Conservation (phyloP, 2,888 invertebrate species). For the Yponomeuta sedellus region DNA sequence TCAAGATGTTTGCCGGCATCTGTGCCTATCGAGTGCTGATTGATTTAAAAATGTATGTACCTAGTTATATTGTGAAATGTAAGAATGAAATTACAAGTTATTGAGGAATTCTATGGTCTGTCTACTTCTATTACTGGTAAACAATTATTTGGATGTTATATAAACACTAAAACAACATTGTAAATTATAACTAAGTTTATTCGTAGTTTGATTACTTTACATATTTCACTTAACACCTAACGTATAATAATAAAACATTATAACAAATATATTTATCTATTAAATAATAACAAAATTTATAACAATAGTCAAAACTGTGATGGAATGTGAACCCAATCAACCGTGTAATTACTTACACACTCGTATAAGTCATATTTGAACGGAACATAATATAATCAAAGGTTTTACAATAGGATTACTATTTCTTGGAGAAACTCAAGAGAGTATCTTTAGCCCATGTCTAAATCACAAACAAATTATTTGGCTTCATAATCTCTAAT, state of each 20-base stretch:
- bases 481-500: background rate
- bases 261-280: slow-evolving; percentile 12
- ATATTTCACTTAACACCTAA: slow-evolving; percentile 3
- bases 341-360: background rate
- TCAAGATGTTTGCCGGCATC: no score
- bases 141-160: background rate
- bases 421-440: background rate
- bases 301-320: background rate
- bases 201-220: slow-evolving; percentile 9
- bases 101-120: background rate
- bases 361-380: background rate
- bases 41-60: no score
- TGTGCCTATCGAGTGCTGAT: no score
- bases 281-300: slow-evolving; percentile 7
- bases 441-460: background rate
- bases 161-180: slow-evolving; percentile 8
- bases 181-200: slow-evolving; percentile 12
- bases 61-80: background rate
- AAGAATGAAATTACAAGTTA: background rate
- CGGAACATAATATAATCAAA: background rate
- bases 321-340: background rate
- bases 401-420: no score
- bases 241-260: slow-evolving; percentile 5
- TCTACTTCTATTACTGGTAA: background rate
- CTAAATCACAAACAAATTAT: background rate